A percentile compares a stretch with the other conserved stretches of the same genome.
phyloP scores from a whole-genome alignment of 2,888 invertebrate genomes.

The Nematopogon swammerdamellus region DNA sequence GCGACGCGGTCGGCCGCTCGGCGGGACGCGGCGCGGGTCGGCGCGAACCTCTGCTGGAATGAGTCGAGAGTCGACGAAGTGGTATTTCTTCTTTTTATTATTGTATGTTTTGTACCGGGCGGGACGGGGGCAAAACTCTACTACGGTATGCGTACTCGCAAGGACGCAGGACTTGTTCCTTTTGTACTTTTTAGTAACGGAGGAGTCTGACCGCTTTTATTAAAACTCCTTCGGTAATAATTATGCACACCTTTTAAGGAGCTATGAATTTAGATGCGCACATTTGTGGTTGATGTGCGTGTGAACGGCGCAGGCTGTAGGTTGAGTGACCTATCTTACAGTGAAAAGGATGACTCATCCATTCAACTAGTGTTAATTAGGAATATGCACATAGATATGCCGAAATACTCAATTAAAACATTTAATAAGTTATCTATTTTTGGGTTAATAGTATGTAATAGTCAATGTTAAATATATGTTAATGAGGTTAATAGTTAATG shows the following conservation, averaged over 20 bases:
- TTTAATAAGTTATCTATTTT: too few species aligned
- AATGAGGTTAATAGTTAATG: too few species aligned
- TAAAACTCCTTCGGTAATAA: conserved; percentile 34
- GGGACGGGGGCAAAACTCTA: neutral
- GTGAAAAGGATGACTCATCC: too few species aligned
- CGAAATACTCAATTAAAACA: too few species aligned
- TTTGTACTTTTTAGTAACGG: conserved; percentile 9
- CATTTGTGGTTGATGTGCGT: conserved; percentile 3
- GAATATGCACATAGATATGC: too few species aligned
- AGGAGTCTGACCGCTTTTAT: conserved; percentile 37
- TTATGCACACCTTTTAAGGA: conserved; percentile 45
- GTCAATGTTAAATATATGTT: too few species aligned
- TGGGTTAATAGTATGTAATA: too few species aligned
- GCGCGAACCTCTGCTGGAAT: neutral
- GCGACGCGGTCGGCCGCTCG: neutral
- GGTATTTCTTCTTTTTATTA: neutral
- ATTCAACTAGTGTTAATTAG: too few species aligned
- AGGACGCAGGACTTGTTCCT: neutral
- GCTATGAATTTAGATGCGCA: conserved; percentile 17
- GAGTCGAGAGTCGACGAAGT: neutral
- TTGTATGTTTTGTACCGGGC: neutral
- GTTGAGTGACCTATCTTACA: too few species aligned
- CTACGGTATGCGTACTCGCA: neutral
- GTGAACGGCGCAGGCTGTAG: conserved; percentile 3
- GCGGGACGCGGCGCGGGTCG: neutral